Conservation (phyloP, 2,113 vertebrate species). For the Oostethus manadensis region DNA sequence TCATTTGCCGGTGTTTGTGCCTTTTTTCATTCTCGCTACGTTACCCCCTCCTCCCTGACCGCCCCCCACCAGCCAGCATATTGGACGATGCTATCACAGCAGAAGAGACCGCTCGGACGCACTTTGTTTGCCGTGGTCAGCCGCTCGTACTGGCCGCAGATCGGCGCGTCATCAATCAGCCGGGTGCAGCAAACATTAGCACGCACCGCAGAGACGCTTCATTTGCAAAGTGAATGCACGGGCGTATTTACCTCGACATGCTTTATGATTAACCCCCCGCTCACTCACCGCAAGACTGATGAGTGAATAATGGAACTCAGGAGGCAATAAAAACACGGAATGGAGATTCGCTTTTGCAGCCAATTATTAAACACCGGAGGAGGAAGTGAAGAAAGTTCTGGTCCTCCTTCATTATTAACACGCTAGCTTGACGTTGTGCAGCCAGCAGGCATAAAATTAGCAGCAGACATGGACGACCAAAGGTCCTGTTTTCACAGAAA, state of each 20-base stretch:
- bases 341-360: too few species aligned
- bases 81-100: conserved; percentile 58
- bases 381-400: too few species aligned
- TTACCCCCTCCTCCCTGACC: neutral
- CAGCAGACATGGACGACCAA: too few species aligned
- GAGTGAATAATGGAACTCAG: conserved; percentile 78
- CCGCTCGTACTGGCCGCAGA: conserved; percentile 63
- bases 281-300: conserved; percentile 61
- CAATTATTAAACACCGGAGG: too few species aligned
- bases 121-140: conserved; percentile 60
- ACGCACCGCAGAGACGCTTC: conserved; percentile 51
- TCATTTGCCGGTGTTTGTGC: neutral
- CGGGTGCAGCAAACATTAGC: conserved; percentile 52
- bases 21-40: neutral
- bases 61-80: conserved; percentile 11
- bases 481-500: too few species aligned
- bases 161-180: conserved; percentile 69
- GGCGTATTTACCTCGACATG: conserved; percentile 78
- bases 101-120: conserved; percentile 48
- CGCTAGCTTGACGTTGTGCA: too few species aligned
- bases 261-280: conserved; percentile 72
- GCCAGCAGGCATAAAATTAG: too few species aligned
- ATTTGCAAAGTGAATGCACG: conserved; percentile 71
- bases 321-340: neutral
- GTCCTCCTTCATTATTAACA: too few species aligned